Evolutionary conservation across 2,113 vertebrate genomes (phyloP).

Genomic region (Triplophysa tibetana): DNA sequence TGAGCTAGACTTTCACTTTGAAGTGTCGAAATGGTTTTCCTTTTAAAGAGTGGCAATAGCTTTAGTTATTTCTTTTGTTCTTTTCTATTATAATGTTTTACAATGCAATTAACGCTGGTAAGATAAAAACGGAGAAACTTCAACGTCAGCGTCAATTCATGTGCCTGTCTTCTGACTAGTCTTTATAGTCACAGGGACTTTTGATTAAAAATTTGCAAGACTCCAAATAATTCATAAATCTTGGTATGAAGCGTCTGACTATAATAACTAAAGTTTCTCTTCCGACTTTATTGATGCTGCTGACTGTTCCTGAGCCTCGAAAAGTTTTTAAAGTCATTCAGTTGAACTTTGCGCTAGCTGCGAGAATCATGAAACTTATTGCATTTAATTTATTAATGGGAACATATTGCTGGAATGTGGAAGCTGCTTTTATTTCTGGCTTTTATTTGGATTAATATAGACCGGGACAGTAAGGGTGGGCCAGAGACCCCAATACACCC

Average conservation of each 20-base stretch:
- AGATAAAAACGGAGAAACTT: not conserved
- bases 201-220: not conserved
- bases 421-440: no score
- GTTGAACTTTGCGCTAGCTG: not conserved
- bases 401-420: no score
- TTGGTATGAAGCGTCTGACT: not conserved
- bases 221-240: conserved; percentile 10
- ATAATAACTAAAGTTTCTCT: not conserved
- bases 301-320: not conserved
- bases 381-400: no score
- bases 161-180: not conserved
- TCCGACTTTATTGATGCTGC: conserved; percentile 1
- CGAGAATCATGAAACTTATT: not conserved
- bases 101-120: not conserved
- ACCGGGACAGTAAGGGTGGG: no score
- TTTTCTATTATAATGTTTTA: no score
- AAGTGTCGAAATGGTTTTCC: conserved; percentile 4
- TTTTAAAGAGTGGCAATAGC: not conserved
- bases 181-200: conserved; percentile 2
- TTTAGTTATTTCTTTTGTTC: no score
- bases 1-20: not conserved
- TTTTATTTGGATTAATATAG: no score
- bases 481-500: no score
- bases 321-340: conserved; percentile 1
- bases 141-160: not conserved